phyloP scores from a whole-genome alignment of 2,113 vertebrate genomes.

The Malurus cyaneus region DNA sequence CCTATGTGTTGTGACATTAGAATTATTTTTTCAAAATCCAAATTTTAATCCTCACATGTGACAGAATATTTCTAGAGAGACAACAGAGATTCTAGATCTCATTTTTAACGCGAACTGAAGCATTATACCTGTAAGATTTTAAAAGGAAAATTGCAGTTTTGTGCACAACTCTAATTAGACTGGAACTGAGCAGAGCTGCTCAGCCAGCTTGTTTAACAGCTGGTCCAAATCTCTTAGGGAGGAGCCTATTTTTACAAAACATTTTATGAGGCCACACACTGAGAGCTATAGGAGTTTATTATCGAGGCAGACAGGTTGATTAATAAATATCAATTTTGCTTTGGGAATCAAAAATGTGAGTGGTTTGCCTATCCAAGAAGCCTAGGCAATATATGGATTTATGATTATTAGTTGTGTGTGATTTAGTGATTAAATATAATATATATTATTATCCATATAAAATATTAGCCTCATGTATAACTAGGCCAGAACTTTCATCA shows the following conservation, averaged over 20 bases:
- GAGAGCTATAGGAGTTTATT: constrained; percentile 31
- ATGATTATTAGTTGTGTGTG: neutral
- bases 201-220: constrained; percentile 38
- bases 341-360: constrained; percentile 12
- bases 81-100: neutral
- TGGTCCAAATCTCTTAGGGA: constrained; percentile 25
- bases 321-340: constrained; percentile 52
- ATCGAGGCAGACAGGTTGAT: constrained; percentile 24
- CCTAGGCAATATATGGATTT: neutral
- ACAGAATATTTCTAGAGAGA: neutral
- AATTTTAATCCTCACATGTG: neutral
- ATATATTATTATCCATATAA: neutral
- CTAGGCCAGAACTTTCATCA: neutral
- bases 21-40: neutral
- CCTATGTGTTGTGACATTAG: neutral
- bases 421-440: neutral
- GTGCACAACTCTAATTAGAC: constrained; percentile 35
- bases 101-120: neutral
- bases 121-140: neutral
- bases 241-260: constrained; percentile 34
- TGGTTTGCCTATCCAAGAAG: neutral
- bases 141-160: constrained; percentile 46
- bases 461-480: neutral
- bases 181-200: constrained; percentile 38
- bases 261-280: constrained; percentile 28